Evolutionary conservation across 2,888 invertebrate species (phyloP).

Genomic region (Scaptomyza caliginosa): DNA sequence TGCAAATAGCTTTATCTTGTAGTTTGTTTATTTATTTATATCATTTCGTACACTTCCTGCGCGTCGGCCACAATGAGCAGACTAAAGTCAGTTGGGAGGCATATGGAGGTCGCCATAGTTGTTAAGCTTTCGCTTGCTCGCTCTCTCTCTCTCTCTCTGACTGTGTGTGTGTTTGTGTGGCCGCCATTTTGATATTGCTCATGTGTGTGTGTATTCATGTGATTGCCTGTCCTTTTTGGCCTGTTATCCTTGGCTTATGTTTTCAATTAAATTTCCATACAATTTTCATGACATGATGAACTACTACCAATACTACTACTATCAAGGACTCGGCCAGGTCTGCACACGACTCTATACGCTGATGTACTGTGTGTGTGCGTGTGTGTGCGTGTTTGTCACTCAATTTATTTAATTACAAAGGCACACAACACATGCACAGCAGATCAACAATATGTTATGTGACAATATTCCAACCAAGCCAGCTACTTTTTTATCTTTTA

Average conservation of each 20-base stretch:
- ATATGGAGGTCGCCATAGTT: constrained; percentile 47
- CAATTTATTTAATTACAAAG: constrained; percentile 78
- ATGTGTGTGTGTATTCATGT: constrained; percentile 44
- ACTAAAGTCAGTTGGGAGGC: constrained; percentile 43
- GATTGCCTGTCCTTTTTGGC: constrained; percentile 69
- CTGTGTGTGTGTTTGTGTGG: constrained; percentile 35
- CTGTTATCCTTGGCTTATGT: constrained; percentile 82
- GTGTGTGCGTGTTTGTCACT: constrained; percentile 51
- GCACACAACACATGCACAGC: constrained; percentile 37
- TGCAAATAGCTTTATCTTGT: constrained; percentile 81
- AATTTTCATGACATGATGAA: constrained; percentile 82
- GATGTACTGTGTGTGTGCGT: constrained; percentile 14
- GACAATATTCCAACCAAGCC: constrained; percentile 24
- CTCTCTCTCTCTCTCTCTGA: background rate
- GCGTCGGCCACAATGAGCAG: constrained; percentile 57
- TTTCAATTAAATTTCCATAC: constrained; percentile 83
- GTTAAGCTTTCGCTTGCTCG: constrained; percentile 48
- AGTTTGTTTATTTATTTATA: constrained; percentile 81
- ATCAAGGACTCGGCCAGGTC: constrained; percentile 65
- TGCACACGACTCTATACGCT: constrained; percentile 58
- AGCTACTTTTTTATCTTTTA: background rate
- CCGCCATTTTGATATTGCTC: constrained; percentile 53
- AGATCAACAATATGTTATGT: constrained; percentile 22
- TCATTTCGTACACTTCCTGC: constrained; percentile 78
- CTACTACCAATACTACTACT: constrained; percentile 82